phyloP scores from a whole-genome alignment of 1,140 invertebrate genomes.

The Halyomorpha halys region DNA sequence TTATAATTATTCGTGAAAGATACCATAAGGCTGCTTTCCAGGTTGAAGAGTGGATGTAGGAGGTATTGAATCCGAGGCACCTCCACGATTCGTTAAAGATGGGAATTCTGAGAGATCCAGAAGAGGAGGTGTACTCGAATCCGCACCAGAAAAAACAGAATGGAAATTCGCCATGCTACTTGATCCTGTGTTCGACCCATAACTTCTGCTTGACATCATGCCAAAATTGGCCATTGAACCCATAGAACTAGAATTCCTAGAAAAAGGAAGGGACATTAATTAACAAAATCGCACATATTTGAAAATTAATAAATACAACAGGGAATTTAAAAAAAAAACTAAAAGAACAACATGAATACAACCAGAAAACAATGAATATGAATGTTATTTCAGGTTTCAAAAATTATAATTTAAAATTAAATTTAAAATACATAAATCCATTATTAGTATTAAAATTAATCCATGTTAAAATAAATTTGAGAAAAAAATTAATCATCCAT shows the following conservation, averaged over 20 bases:
- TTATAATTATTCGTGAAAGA: no score
- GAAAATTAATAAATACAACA: no score
- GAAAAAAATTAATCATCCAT: no score
- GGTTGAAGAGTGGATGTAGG: slow-evolving; percentile 62
- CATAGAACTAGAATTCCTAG: slow-evolving; percentile 48
- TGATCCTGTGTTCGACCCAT: slow-evolving; percentile 44
- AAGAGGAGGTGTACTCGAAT: slow-evolving; percentile 66
- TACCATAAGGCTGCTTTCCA: slow-evolving; percentile 79
- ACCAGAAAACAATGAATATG: no score
- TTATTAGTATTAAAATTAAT: no score
- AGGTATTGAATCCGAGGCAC: slow-evolving; percentile 64
- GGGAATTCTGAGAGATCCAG: slow-evolving; percentile 86
- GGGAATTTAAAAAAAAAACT: no score
- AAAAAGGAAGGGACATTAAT: slow-evolving; percentile 27
- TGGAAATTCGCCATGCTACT: slow-evolving; percentile 55
- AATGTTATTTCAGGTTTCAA: no score
- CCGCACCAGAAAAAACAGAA: slow-evolving; percentile 59
- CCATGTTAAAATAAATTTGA: no score
- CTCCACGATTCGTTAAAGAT: slow-evolving; percentile 67
- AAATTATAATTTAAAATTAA: no score
- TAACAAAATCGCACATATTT: no score
- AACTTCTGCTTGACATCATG: slow-evolving; percentile 40
- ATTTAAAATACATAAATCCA: no score
- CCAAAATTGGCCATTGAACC: slow-evolving; percentile 50
- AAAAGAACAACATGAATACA: no score